Evolutionary conservation across 2,888 invertebrate species (phyloP).

Genomic region (Apantesis nais): DNA sequence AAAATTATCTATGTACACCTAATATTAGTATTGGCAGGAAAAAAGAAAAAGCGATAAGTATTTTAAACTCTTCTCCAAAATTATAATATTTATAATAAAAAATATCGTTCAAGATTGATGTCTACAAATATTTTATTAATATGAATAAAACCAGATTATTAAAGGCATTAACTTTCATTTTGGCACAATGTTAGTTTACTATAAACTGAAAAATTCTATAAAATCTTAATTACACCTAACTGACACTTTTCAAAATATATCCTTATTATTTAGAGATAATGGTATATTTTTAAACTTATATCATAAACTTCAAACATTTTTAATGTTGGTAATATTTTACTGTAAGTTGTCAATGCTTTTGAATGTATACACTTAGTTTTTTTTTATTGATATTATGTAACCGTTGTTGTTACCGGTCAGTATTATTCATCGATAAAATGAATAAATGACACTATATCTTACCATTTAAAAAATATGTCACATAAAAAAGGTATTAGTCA

Average conservation of each 20-base stretch:
- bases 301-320: neutral
- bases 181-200: slow-evolving; percentile 69
- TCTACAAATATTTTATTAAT: slow-evolving; percentile 20
- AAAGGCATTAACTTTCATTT: slow-evolving; percentile 57
- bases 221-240: slow-evolving; percentile 20
- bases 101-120: slow-evolving; percentile 23
- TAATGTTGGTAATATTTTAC: slow-evolving; percentile 7
- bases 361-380: neutral
- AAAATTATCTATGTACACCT: slow-evolving; percentile 54
- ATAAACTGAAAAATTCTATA: slow-evolving; percentile 20
- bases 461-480: slow-evolving; percentile 51
- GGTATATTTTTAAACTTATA: slow-evolving; percentile 36
- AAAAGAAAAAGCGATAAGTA: slow-evolving; percentile 13
- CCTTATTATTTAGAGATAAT: slow-evolving; percentile 29
- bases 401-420: neutral
- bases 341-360: neutral
- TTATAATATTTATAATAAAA: slow-evolving; percentile 19
- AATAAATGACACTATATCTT: slow-evolving; percentile 1
- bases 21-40: slow-evolving; percentile 44
- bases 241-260: slow-evolving; percentile 22
- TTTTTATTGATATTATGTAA: neutral
- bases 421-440: neutral
- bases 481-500: slow-evolving; percentile 58
- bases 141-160: slow-evolving; percentile 37
- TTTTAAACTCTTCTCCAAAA: slow-evolving; percentile 26